Evolutionary conservation across 2,888 invertebrate species (phyloP), one percentile per base, ranked within the genome.

Genomic region (Dysmachus trigonus): DNA sequence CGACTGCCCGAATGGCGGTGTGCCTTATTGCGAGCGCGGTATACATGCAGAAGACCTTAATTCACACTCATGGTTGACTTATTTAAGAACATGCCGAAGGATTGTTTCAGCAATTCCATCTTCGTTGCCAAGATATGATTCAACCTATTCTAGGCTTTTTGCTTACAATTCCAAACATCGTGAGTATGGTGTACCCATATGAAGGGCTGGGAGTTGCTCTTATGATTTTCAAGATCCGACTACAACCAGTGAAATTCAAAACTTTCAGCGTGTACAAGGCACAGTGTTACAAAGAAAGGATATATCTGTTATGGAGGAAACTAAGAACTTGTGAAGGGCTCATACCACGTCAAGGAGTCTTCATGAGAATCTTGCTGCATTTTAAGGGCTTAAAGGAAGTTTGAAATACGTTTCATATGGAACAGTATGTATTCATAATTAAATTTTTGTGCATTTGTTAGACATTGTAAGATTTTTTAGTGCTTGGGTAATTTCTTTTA

Each of bases 51-150:
- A 62, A 62, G 62, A 62, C 62, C 62, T 62, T 27, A 62, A 62
- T 62, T 62, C 22, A 62, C 27, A 62, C 62, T 62, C 62, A 62
- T 10, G 62, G 62, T 27, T 73, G 35, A 31, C 33, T 73, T 31
- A 73, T 35, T 73, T 73, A 31, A 73, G 73, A 33, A 73, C 35
- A 51, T 38, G 79, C 30, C 79, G n/a, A 30, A 41, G 47, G 30
- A 79, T 79, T 27, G 79, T 79, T 79, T 18, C 18, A 33, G 38
- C 27, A 22, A 41, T 41, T 47, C 47, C 79, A 76, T 47, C 79
- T 79, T 47, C 38, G 47, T 38, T 79, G 47, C 41, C 51, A 79
- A 47, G 79, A 47, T 79, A 79, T 22, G 79, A 79, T 79, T 79
- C 79, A 79, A 41, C 15, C 22, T 27, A 51, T 47, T 35, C 15